Base-by-base conservation (phyloP, 2,113 vertebrate species). In the Pterocles orientalis region DNA sequence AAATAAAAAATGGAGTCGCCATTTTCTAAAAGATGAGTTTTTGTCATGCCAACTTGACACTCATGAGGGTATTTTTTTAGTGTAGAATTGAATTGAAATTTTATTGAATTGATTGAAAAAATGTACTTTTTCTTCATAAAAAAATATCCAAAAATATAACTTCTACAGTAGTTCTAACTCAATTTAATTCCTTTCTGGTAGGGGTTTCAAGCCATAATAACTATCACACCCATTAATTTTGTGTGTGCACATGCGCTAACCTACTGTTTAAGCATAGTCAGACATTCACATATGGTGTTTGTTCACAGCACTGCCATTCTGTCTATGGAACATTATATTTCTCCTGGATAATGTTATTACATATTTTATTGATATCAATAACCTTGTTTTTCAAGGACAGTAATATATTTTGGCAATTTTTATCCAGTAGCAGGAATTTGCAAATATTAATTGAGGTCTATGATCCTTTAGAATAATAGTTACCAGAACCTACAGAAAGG, bases 361-460 rank as follows among this genome's bases (percentile, higher is more conserved):
- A 23, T 70, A 34, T 66, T 92, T 93, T 83, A 86, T 58, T 95
- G 88, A 90, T 3, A 4, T 86, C 86, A 94, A 75, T 56, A 92
- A 83, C 56, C 72, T 95, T 86, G 68, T 88, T 95, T 94, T 88
- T 90, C 4, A 29, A 88, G 56, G 81, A 39, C 72, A 86, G 47
- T n/a, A 86, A 81, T 90, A 88, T 48, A 51, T 97, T 88, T 60
- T 73, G 72, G 72, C 72, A 94, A 66, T 92, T 95, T 97, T 94
- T 94, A 93, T 71, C 68, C 41, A 69, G 6, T 4, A 78, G 83
- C 33, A 84, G 77, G 68, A 92, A 62, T 91, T 81, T 86, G 43
- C 83, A 92, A 92, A 54, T 91, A 92, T 84, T 94, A 95, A 86
- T 90, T 94, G 81, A 84, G 72, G 80, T 83, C 57, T 68, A 0